These are phyloP conservation scores for Mus minutoides DNA, from an alignment of 2,797 vertebrate species.

Conservation along the genomic window DNA sequence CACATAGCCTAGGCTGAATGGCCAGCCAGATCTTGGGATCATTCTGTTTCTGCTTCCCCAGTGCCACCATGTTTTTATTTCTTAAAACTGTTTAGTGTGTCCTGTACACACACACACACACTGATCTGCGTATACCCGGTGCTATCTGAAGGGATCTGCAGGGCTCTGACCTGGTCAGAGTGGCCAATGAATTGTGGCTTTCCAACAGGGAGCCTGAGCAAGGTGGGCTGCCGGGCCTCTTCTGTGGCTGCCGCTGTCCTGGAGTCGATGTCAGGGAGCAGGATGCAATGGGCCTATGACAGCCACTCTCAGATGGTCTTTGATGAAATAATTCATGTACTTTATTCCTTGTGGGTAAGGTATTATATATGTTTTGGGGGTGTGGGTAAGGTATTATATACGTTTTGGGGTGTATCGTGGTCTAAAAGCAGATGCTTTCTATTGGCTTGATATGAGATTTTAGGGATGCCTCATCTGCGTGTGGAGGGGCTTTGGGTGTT, in stretches of 20 bases:
- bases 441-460: not conserved
- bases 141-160: not conserved
- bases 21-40: not conserved
- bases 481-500: not conserved
- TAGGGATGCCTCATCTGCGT: not conserved
- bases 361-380: not conserved
- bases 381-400: not conserved
- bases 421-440: not conserved
- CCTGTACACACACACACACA: not conserved
- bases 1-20: too few species aligned
- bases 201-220: not conserved
- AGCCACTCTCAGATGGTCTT: not conserved
- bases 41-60: not conserved
- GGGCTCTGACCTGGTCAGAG: not conserved
- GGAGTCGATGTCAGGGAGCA: not conserved
- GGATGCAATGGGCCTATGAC: not conserved
- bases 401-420: not conserved
- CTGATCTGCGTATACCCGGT: accelerated
- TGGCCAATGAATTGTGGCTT: not conserved
- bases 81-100: not conserved
- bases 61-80: not conserved
- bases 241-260: too few species aligned
- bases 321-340: not conserved
- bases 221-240: not conserved
- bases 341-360: not conserved